Base-by-base conservation (phyloP, 2,797 vertebrate genomes). In the Melanotaenia nigrans region DNA sequence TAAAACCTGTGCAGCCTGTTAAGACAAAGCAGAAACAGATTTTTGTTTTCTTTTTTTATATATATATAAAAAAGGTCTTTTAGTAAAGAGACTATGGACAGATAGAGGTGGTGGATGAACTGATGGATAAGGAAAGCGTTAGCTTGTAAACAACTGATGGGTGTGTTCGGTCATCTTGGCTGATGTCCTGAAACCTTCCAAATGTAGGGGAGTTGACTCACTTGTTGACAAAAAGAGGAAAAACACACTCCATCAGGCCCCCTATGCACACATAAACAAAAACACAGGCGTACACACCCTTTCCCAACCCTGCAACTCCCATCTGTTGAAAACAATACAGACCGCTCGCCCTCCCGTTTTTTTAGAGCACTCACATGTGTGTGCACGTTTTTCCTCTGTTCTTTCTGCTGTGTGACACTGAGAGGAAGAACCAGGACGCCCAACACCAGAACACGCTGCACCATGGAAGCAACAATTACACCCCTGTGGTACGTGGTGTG, bases 311-410 rank as follows among this genome's bases (percentile, higher is more conserved):
- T 64, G 63, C 70, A 79, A 91, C 86, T 90, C 75, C 79, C 85
- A 87, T 87, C 82, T 89, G 88, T 85, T 89, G 91, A 92, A 93
- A 92, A 93, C 91, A 92, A 92, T 89, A 69, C 69, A 67, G 77
- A 82, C 75, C 85, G 84, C 36, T 38, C 45, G 42, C 90, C 91
- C 91, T 80, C 90, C 69, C 68, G 3, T 28, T 28, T 28, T 79
- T 67, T 78, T 71, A 75, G 14, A 85, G 36, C 36, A 1, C 87
- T 92, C 92, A 92, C 92, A 84, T 93, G 93, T 88, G 79, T 77
- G 65, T 63, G 79, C 88, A 92, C 86, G 81, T 86, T 90, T 90
- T 87, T 83, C 73, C 81, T 78, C 76, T 80, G 75, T 85, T 84
- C 73, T 74, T 73, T 85, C 71, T 77, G 67, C 73, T 59, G 77